Evolutionary conservation across 53 echinoderm and acorn worm species (phyloP), one percentile per base, ranked within the genome.

Genomic region (Stichopus horrens): DNA sequence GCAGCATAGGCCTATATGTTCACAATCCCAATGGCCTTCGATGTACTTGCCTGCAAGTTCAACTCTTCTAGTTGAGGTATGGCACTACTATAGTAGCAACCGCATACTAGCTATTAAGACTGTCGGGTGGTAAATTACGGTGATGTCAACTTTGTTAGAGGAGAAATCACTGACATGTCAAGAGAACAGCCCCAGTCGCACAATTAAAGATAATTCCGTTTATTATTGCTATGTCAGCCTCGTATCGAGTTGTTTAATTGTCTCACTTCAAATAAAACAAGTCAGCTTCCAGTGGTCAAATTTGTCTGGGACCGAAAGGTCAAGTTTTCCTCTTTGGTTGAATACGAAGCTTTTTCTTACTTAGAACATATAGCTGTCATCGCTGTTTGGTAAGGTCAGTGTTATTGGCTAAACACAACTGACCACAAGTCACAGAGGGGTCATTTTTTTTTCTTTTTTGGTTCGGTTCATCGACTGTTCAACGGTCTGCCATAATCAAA

Each of bases 261-360:
- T 63, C 63, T 16, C 63, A 7, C 63, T 63, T 10, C 16, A 77
- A 7, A 77, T 77, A 37, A 73, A 73, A 6, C 37, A 53, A 37
- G 77, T 77, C 51, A 13, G 6, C 20, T 77, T 53, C 37, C 8
- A 77, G 54, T 52, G 77, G 56, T 79, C 56, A 55, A 79, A 79
- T 79, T 79, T 79, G 54, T 55, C 79, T 9, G n/a, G 79, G 16
- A 55, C 55, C 20, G 10, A 13, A 55, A 51, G 79, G 79, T 79
- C 79, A 79, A 79, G 79, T 79, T 79, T 79, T 20, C 7, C 22
- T 54, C 16, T 79, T 79, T n/a, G n/a, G 37, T 79, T 55, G 57
- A 71, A 71, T 71, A 71, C 53, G 79, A 79, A 55, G 57, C 19
- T 7, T 16, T 79, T 52, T 37, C 37, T 37, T 54, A 8, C 54